Conservation (phyloP, 2,113 vertebrate species). For the Agapornis roseicollis region DNA sequence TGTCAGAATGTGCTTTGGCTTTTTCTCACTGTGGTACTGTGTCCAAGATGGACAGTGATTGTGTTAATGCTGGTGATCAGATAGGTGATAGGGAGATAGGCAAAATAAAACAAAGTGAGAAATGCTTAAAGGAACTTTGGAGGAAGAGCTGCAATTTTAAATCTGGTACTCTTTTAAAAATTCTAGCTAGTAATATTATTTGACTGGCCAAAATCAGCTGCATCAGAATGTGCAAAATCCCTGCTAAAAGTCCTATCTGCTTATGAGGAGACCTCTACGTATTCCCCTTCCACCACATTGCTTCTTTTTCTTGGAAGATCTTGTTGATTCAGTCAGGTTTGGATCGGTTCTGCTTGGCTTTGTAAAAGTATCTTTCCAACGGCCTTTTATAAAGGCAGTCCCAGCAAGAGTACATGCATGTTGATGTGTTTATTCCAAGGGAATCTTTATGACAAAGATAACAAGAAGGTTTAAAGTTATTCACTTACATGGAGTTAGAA, state of each 20-base stretch:
- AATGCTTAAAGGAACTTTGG: background rate
- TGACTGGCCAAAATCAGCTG: background rate
- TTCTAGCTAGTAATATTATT: rapidly evolving
- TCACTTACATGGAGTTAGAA: background rate
- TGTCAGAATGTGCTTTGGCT: rapidly evolving
- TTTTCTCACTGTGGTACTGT: rapidly evolving
- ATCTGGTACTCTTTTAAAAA: background rate
- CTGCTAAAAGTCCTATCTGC: background rate
- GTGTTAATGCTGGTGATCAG: background rate
- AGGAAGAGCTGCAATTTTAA: background rate
- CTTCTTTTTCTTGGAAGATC: background rate
- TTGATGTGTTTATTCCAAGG: background rate
- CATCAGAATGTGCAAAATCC: background rate
- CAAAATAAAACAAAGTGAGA: rapidly evolving
- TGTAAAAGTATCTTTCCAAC: background rate
- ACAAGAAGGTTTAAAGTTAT: background rate
- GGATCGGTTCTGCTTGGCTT: background rate
- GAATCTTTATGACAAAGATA: background rate
- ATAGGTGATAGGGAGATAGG: background rate
- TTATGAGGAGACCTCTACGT: background rate
- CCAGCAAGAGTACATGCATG: background rate
- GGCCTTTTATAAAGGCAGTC: background rate
- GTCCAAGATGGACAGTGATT: background rate
- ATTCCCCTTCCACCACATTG: background rate
- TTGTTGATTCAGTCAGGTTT: background rate